Evolutionary conservation across 2,888 invertebrate genomes (phyloP).

Genomic region (Parnassius apollo): DNA sequence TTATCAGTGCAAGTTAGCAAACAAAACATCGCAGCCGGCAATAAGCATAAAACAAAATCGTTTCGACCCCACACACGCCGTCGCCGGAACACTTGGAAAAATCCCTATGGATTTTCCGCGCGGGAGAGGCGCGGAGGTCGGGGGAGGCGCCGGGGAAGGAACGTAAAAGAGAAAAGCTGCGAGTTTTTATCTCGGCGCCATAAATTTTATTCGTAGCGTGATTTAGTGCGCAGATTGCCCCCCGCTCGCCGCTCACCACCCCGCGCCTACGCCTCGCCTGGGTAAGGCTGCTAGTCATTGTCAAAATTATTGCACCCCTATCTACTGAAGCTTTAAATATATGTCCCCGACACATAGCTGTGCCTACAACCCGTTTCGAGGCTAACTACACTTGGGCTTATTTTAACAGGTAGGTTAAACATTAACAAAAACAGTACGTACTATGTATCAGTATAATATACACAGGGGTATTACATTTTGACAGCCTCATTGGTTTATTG

Average conservation of each 20-base stretch:
- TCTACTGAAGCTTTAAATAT: conserved; percentile 81
- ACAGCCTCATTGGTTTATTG: no score
- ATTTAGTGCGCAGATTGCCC: conserved; percentile 83
- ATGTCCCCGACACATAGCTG: conserved; percentile 76
- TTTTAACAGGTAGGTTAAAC: conserved; percentile 46
- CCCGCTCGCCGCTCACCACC: conserved; percentile 64
- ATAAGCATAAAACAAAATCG: conserved; percentile 81
- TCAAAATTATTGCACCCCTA: conserved; percentile 82
- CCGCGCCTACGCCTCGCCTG: conserved; percentile 78
- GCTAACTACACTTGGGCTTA: conserved; percentile 43
- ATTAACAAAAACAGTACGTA: no score
- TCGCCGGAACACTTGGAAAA: conserved; percentile 80
- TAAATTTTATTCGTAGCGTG: conserved; percentile 83
- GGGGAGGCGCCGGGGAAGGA: conserved; percentile 63
- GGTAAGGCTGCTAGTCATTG: conserved; percentile 81
- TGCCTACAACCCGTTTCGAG: conserved; percentile 68
- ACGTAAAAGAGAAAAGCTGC: conserved; percentile 83
- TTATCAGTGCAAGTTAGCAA: conserved; percentile 77
- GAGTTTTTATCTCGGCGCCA: conserved; percentile 83
- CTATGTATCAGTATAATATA: no score
- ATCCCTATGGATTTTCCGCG: conserved; percentile 81
- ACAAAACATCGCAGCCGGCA: conserved; percentile 77
- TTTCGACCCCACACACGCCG: conserved; percentile 78
- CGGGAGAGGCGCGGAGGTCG: conserved; percentile 60
- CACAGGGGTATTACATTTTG: no score